Evolutionary conservation across 2,113 vertebrate genomes (phyloP), one percentile per base, ranked within the genome.

Genomic region (Eurystomus gularis): DNA sequence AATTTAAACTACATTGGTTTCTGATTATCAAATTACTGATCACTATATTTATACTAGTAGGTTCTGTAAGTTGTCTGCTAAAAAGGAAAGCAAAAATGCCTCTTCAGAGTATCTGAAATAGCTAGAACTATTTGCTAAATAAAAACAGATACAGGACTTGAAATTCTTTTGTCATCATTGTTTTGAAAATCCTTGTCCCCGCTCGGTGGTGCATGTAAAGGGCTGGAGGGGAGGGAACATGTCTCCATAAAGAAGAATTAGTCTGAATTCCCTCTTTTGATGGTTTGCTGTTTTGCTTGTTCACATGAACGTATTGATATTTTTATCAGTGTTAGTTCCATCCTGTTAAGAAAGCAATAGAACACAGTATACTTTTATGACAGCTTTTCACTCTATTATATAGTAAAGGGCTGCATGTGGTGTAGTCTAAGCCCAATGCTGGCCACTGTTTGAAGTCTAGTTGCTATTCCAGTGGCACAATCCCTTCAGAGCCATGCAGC

Each of bases 381-480:
- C 33, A 82, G n/a, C 2, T 86, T 88, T 90, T 10, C 11, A 61
- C 5, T 69, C 13, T 44, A 3, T 17, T 57, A 10, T 10, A 42
- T 14, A 66, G 46, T 37, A 70, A 71, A 65, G 40, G 3, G 55
- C 28, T 58, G 29, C 52, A 14, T 51, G 25, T 64, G 5, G 33
- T 62, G 29, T 26, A n/a, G 35, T 42, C 31, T 40, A 66, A 86
- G 58, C 16, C 21, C 7, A 33, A 6, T 4, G 2, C 3, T 40
- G 35, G 13, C 20, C 39, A 37, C 25, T 11, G 3, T 35, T 55
- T 26, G 49, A 79, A 91, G 29, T 37, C 21, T 28, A 40, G n/a
- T 35, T 9, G 2, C 3, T 65, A 12, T 48, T 60, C 23, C 39
- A 0, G 0, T 17, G 29, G 6, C 40, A 37, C 8, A 14, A 21